These are phyloP conservation scores for Indicator maculatus DNA, from an alignment of 2,113 vertebrate genomes.

Conservation along the genomic window DNA sequence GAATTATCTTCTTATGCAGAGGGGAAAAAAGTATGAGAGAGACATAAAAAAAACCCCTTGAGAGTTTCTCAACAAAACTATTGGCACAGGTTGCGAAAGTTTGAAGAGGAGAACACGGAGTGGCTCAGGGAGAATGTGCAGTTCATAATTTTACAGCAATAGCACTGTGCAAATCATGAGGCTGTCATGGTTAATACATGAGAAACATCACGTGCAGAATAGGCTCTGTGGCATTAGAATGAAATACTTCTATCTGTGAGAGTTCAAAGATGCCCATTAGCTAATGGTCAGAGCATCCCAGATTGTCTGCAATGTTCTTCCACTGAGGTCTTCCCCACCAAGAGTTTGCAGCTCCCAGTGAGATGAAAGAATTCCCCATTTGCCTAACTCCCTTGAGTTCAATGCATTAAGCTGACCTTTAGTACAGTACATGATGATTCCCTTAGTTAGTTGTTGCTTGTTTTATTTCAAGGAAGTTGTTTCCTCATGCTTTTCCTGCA, in stretches of 20 bases:
- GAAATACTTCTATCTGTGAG: constrained; percentile 20
- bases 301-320: background rate
- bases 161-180: constrained; percentile 23
- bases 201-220: background rate
- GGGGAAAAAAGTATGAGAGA: background rate
- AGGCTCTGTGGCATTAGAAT: background rate
- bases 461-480: background rate
- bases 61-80: background rate
- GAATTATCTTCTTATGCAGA: background rate
- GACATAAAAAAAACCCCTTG: background rate
- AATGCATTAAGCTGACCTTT: background rate
- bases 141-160: constrained; percentile 26
- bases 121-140: constrained; percentile 9
- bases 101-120: background rate
- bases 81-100: background rate
- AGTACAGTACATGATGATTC: background rate
- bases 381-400: background rate
- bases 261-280: constrained; percentile 12
- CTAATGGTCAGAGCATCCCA: constrained; percentile 2
- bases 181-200: background rate
- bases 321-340: background rate
- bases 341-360: background rate
- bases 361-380: constrained; percentile 9
- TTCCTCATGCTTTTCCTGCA: background rate
- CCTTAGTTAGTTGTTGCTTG: background rate